These are phyloP conservation scores for Pemphigus obesinymphae DNA, from an alignment of 1,140 invertebrate genomes.

Conservation along the genomic window DNA sequence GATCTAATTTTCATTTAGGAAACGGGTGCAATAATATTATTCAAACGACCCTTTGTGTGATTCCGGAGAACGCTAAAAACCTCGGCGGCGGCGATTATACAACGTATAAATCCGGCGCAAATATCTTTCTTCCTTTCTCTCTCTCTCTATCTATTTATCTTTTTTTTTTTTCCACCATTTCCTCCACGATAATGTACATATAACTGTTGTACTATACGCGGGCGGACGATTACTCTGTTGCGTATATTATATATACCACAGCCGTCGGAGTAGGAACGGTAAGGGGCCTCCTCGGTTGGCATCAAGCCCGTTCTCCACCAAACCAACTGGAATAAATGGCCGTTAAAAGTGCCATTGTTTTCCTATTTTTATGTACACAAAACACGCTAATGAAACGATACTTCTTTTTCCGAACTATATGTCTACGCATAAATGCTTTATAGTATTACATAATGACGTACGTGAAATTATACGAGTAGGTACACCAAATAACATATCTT, in stretches of 20 bases:
- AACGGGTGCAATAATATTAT: constrained; percentile 32
- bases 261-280: not conserved
- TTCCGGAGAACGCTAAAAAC: constrained; percentile 17
- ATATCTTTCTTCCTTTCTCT: constrained; percentile 16
- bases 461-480: too few relatives aligned
- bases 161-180: constrained; percentile 14
- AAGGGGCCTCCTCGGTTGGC: constrained; percentile 13
- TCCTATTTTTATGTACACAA: constrained; percentile 15
- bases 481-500: too few relatives aligned
- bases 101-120: constrained; percentile 15
- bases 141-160: too few relatives aligned
- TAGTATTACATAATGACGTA: too few relatives aligned
- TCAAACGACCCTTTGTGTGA: constrained; percentile 32
- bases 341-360: constrained; percentile 26
- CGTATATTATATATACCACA: constrained; percentile 2
- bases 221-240: not conserved
- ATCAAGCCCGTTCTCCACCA: not conserved
- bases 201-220: not conserved
- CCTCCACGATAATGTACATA: not conserved
- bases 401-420: not conserved
- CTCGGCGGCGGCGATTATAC: constrained; percentile 6
- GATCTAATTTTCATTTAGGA: constrained; percentile 31
- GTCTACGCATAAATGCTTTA: too few relatives aligned
- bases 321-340: constrained; percentile 19
- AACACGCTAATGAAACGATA: constrained; percentile 18